These are phyloP conservation scores for Triplophysa rosa DNA, from an alignment of 2,113 vertebrate genomes.

Conservation along the genomic window DNA sequence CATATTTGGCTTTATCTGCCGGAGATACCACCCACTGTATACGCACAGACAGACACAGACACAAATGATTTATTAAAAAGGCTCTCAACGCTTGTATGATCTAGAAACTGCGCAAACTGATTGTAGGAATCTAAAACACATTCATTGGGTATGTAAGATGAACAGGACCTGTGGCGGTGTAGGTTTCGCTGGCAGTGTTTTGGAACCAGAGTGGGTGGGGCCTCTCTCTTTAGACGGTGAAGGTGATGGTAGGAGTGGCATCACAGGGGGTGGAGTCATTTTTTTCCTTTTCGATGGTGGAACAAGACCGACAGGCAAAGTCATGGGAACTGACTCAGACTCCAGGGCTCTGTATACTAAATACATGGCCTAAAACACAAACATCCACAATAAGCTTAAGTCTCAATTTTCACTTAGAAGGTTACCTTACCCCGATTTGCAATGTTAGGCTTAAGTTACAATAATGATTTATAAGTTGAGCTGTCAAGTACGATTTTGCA, in stretches of 20 bases:
- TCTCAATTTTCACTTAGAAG: no score
- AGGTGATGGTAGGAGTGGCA: conserved; percentile 81
- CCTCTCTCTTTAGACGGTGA: conserved; percentile 82
- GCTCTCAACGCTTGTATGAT: not conserved
- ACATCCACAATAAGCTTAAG: not conserved
- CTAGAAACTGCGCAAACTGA: not conserved
- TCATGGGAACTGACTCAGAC: conserved; percentile 94
- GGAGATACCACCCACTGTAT: conserved; percentile 90
- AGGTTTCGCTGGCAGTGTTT: conserved; percentile 77
- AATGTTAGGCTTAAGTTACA: no score
- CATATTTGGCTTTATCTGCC: conserved; percentile 91
- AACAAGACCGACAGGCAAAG: conserved; percentile 87
- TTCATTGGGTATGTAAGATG: not conserved
- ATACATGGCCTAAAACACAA: conserved; percentile 89
- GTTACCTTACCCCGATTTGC: no score
- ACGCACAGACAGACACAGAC: conserved; percentile 32
- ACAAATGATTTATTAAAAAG: not conserved
- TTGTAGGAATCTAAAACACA: conserved; percentile 36
- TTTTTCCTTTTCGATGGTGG: conserved; percentile 95
- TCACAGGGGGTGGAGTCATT: conserved; percentile 73
- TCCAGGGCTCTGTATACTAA: conserved; percentile 96
- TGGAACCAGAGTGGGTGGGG: conserved; percentile 77
- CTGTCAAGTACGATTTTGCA: no score
- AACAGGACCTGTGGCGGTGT: conserved; percentile 63
- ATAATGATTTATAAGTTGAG: no score